Conservation (phyloP, 1,140 invertebrate genomes). For the Caenorhabditis latens region DNA sequence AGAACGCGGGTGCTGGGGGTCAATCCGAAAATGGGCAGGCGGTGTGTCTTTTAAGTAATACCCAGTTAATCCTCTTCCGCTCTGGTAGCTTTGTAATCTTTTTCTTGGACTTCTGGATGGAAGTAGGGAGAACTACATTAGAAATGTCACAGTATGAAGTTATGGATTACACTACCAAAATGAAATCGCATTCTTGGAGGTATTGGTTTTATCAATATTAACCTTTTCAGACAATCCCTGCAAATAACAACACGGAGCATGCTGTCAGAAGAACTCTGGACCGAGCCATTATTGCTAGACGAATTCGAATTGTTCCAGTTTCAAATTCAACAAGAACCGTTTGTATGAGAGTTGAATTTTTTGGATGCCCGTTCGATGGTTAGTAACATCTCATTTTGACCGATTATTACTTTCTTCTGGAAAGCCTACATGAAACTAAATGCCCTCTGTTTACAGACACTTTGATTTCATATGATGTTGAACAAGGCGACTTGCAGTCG, state of each 20-base stretch:
- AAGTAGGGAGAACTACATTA: too few relatives aligned
- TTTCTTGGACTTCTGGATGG: not conserved
- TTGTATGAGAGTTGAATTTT: constrained; percentile 87
- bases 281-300: constrained; percentile 85
- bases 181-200: not conserved
- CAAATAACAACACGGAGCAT: constrained; percentile 87
- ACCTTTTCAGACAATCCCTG: constrained; percentile 83
- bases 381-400: constrained; percentile 73
- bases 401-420: too few relatives aligned
- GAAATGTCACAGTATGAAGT: not conserved
- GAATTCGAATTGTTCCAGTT: constrained; percentile 87
- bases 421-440: not conserved
- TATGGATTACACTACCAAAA: not conserved
- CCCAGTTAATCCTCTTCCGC: constrained; percentile 30
- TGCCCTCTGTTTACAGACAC: constrained; percentile 38
- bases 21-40: constrained; percentile 40
- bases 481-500: constrained; percentile 84
- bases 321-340: constrained; percentile 87
- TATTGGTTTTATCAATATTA: too few relatives aligned
- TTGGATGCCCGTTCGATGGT: constrained; percentile 80
- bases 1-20: not conserved
- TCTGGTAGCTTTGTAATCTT: constrained; percentile 28
- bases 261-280: constrained; percentile 85
- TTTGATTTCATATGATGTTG: constrained; percentile 83
- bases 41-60: constrained; percentile 21